Base-by-base conservation (phyloP, 2,888 invertebrate species). In the Pyralis farinalis region DNA sequence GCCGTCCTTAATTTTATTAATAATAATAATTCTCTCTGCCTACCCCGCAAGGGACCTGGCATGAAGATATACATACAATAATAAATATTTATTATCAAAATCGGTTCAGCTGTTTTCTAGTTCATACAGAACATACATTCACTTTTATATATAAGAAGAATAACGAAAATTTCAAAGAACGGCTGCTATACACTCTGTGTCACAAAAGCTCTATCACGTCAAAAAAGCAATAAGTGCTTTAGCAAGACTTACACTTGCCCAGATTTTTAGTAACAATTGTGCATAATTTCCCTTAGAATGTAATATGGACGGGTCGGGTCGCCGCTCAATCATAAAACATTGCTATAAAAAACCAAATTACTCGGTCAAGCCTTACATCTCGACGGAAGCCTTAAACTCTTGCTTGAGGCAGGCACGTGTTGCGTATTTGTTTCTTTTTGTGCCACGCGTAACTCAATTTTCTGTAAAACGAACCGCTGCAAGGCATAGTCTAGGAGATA, bases 391-490 rank as follows among this genome's bases (percentile, higher is more conserved):
- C 25, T 25, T 25, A 25, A 25, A 25, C 7, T 3, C 8, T 25
- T 25, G 25, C 44, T 30, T 7, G 25, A 10, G 44, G 50, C 44
- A 4, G 33, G 44, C 50, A 46, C 50, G 50, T 42, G 50, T 42
- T 36, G 5, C 3, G 31, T 21, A 34, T 44, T 44, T 40, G 33
- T 43, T 49, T 44, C n/a, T n/a, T 45, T 45, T 38, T 37, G 8
- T 37, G 40, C 44, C 44, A 39, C 37, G 42, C 40, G 41, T 42
- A 44, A 34, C 39, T 31, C 46, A 44, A 46, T 44, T 46, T 46
- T 27, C 9, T 37, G 12, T 34, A 34, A 42, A 42, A 42, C 42
- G 37, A 42, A 42, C 27, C 33, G 33, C 29, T n/a, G 12, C 28
- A 11, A 25, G 12, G 35, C 12, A 31, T 31, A 31, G 12, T 12